Percentiles rank a stretch among this genome's conserved stretches.
Evolutionary conservation across 2,797 vertebrate species (phyloP).

Genomic region (Falco novaeseelandiae): DNA sequence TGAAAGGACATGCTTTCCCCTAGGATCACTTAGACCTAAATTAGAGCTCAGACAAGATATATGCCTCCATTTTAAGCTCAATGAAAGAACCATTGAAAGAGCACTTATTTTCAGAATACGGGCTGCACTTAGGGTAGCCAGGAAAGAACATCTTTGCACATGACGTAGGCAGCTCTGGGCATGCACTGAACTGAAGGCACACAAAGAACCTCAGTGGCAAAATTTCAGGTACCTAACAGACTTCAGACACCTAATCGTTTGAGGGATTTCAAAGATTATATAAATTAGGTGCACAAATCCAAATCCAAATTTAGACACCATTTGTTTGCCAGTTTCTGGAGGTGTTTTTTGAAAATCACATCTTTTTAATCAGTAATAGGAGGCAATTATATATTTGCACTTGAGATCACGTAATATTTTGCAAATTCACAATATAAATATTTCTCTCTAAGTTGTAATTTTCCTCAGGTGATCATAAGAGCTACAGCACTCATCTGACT

Average conservation of each 20-base stretch:
- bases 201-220: background rate
- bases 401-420: conserved; percentile 12
- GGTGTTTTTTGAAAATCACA: background rate
- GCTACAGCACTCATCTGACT: conserved; percentile 46
- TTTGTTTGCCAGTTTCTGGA: background rate
- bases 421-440: conserved; percentile 25
- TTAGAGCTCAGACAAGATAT: background rate
- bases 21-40: background rate
- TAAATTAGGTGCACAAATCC: background rate
- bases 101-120: background rate
- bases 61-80: background rate
- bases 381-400: conserved; percentile 8
- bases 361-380: background rate
- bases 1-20: background rate
- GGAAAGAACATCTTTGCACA: background rate
- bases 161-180: background rate
- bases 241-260: background rate
- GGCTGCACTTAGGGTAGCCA: background rate
- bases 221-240: background rate
- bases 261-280: background rate
- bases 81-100: background rate
- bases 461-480: conserved; percentile 51
- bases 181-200: background rate
- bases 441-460: conserved; percentile 48
- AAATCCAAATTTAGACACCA: background rate